Percentiles rank a stretch among this genome's conserved stretches.
Conservation (phyloP, 2,888 invertebrate genomes). For the Pardosa pseudoannulata region DNA sequence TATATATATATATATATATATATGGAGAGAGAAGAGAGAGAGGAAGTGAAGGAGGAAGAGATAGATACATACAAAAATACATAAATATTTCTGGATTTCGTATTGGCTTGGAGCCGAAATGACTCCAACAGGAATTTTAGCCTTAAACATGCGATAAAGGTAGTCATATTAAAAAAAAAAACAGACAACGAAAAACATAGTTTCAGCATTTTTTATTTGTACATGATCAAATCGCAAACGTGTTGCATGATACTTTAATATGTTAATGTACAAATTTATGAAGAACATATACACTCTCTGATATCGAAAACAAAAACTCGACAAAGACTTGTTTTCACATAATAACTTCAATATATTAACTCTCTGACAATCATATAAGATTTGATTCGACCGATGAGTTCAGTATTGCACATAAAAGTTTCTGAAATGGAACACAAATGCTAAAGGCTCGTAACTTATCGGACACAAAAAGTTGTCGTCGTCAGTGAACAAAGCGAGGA, state of each 20-base stretch:
- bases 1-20: too few relatives aligned
- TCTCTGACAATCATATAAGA: background rate
- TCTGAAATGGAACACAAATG: background rate
- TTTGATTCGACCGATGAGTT: background rate
- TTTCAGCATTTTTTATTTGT: conserved; percentile 13
- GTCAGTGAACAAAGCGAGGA: background rate
- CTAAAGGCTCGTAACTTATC: background rate
- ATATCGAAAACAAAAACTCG: background rate
- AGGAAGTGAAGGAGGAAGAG: too few relatives aligned
- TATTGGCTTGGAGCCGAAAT: too few relatives aligned
- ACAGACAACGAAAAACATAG: too few relatives aligned
- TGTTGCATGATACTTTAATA: background rate
- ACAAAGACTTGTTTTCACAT: conserved; percentile 2
- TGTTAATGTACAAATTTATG: conserved; percentile 37
- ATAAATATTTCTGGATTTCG: too few relatives aligned
- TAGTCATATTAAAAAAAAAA: too few relatives aligned
- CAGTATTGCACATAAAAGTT: conserved; percentile 7
- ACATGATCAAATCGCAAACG: background rate
- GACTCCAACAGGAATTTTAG: too few relatives aligned
- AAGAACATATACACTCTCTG: conserved; percentile 28
- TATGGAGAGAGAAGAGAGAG: too few relatives aligned
- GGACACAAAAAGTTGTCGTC: background rate
- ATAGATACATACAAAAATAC: too few relatives aligned
- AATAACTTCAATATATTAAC: conserved; percentile 13
- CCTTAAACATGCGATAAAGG: too few relatives aligned